Evolutionary conservation across 1,140 invertebrate species (phyloP), one percentile per base, ranked within the genome.

Genomic region (Leptopilina boulardi): DNA sequence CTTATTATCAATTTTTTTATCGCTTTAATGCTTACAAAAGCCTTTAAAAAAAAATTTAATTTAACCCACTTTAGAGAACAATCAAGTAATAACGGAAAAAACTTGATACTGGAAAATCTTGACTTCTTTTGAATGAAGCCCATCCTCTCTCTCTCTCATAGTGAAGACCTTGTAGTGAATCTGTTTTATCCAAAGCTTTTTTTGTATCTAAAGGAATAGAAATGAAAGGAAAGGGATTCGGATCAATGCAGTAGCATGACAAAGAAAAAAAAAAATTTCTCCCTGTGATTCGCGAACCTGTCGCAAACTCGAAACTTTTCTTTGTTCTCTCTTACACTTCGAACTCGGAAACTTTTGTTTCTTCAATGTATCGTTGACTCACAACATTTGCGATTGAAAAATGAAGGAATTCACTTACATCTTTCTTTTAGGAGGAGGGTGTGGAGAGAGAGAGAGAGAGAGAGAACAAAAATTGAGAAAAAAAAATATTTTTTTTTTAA

Each of bases 371-470:
- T 26, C 56, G 56, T 30, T 59, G 56, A 59, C 21, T 59, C 23
- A 30, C 56, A 59, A 59, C 23, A 59, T 59, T 59, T 26, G 10
- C 23, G 56, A 59, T 59, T 59, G 56, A 26, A 59, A 59, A 59
- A 59, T 30, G 23, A 54, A 54, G 18, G 9, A 21, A 54, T 54
- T 54, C 51, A 54, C 51, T 54, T 54, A 54, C 19, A 21, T 38
- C 15, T 47, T n/a, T 47, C 42, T 47, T 47, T 15, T n/a, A 9
- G 34, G 34, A 6, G 34, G 34, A n/a, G n/a, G n/a, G n/a, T n/a
- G n/a, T n/a, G n/a, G n/a, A n/a, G n/a, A n/a, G n/a, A n/a, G n/a
- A n/a, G n/a, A n/a, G n/a, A n/a, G n/a, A n/a, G n/a, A n/a, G n/a
- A n/a, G n/a, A n/a, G n/a, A n/a, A n/a, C n/a, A n/a, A n/a, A n/a